These are phyloP conservation scores for Caenorhabditis imperialis DNA, from an alignment of 2,888 invertebrate genomes.

Conservation along the genomic window DNA sequence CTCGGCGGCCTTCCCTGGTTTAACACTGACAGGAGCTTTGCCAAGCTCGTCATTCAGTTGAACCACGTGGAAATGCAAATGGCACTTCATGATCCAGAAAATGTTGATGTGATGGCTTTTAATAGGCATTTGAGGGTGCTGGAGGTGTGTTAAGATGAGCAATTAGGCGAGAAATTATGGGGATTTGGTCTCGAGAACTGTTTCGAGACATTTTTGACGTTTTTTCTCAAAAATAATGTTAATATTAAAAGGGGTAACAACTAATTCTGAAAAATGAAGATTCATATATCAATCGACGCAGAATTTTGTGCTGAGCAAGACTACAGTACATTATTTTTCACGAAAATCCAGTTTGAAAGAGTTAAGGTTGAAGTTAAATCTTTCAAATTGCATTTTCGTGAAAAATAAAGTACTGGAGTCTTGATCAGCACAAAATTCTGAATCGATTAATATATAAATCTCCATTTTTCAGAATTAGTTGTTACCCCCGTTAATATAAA, in stretches of 20 bases:
- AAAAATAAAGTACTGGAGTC: slow-evolving; percentile 4
- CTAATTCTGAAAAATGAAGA: too few relatives aligned
- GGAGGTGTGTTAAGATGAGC: slow-evolving; percentile 10
- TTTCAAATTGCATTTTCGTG: not conserved
- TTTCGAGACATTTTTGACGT: too few relatives aligned
- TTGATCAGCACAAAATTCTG: too few relatives aligned
- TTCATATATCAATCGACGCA: too few relatives aligned
- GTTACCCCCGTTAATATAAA: too few relatives aligned
- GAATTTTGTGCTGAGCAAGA: too few relatives aligned
- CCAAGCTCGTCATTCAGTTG: slow-evolving; percentile 30
- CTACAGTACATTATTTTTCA: too few relatives aligned
- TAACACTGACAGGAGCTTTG: slow-evolving; percentile 29
- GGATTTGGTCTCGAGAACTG: too few relatives aligned
- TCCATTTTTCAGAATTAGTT: too few relatives aligned
- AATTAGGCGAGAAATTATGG: not conserved
- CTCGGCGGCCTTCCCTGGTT: slow-evolving; percentile 31
- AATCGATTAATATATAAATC: too few relatives aligned
- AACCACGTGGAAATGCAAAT: slow-evolving; percentile 42
- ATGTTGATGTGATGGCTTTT: slow-evolving; percentile 5
- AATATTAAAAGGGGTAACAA: not conserved
- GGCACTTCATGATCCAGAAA: slow-evolving; percentile 10
- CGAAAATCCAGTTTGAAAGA: too few relatives aligned
- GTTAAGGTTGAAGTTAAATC: not conserved
- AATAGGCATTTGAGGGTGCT: slow-evolving; percentile 30
- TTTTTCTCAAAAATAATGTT: slow-evolving; percentile 3